Evolutionary conservation across 2,113 vertebrate genomes (phyloP).

Genomic region (Penelope pileata): DNA sequence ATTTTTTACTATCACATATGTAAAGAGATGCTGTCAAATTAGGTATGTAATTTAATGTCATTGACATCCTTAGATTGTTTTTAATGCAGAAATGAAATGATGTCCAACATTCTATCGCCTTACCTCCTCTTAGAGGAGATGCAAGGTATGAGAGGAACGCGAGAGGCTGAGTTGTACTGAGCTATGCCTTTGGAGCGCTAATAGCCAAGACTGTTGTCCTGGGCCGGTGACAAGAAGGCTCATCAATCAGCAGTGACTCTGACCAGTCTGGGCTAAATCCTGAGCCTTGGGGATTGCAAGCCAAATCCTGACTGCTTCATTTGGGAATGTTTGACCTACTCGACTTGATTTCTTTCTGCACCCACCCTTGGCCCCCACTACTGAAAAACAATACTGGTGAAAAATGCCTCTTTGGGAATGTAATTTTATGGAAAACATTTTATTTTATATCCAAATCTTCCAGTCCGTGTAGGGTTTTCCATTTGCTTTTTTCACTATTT

Average conservation of each 20-base stretch:
- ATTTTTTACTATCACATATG: background rate
- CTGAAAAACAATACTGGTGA: constrained; percentile 19
- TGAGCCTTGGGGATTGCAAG: background rate
- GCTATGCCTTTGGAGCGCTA: background rate
- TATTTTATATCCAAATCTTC: constrained; percentile 6
- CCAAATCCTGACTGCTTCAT: constrained; percentile 7
- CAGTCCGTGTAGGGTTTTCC: constrained; percentile 7
- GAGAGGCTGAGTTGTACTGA: background rate
- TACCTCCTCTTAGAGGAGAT: background rate
- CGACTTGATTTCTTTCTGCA: background rate
- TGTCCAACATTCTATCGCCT: background rate
- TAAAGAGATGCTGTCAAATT: background rate
- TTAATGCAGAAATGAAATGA: background rate
- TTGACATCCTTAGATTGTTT: background rate
- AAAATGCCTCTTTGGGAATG: constrained; percentile 43
- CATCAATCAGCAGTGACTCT: background rate
- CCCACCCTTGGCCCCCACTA: background rate
- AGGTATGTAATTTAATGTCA: background rate
- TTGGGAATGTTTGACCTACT: constrained; percentile 10
- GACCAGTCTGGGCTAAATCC: constrained; percentile 22
- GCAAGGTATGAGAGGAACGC: background rate
- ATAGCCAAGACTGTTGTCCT: background rate
- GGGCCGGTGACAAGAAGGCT: background rate
- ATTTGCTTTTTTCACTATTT: constrained; percentile 32
- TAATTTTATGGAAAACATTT: constrained; percentile 34